These are phyloP conservation scores for Pagrus major DNA, from an alignment of 2,113 vertebrate genomes.

Conservation along the genomic window DNA sequence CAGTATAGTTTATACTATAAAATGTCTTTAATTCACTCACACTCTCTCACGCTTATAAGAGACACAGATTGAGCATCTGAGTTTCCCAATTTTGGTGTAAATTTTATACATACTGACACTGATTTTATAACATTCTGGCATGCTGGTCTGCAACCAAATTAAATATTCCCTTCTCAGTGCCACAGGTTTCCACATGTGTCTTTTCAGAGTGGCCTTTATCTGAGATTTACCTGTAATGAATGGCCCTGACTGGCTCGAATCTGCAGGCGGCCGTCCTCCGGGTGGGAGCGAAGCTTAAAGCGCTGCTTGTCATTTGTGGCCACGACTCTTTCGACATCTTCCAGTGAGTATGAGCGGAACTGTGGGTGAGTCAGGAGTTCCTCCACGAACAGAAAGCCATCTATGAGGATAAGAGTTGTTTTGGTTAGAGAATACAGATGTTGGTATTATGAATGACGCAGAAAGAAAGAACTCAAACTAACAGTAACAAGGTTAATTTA, in stretches of 20 bases:
- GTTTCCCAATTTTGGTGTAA: not conserved
- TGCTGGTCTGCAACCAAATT: not conserved
- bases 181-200: not conserved
- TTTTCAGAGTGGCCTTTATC: not conserved
- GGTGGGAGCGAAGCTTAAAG: slow-evolving; percentile 83
- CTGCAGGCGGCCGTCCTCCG: slow-evolving; percentile 79
- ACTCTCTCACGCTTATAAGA: not conserved
- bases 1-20: not conserved
- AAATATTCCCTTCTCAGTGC: not conserved
- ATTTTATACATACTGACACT: not conserved
- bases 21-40: not conserved
- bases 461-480: not conserved
- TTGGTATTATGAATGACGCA: not conserved
- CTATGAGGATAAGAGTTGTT: slow-evolving; percentile 71
- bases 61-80: not conserved
- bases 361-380: slow-evolving; percentile 86
- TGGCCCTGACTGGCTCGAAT: slow-evolving; percentile 94
- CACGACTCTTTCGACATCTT: slow-evolving; percentile 87
- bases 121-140: not conserved
- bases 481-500: not conserved
- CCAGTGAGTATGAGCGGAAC: slow-evolving; percentile 83
- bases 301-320: slow-evolving; percentile 87
- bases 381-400: slow-evolving; percentile 87
- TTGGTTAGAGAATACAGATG: not conserved
- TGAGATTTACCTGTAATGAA: slow-evolving; percentile 84